Evolutionary conservation across 2,113 vertebrate genomes (phyloP), one percentile per base, ranked within the genome.

Genomic region (Jaculus jaculus): DNA sequence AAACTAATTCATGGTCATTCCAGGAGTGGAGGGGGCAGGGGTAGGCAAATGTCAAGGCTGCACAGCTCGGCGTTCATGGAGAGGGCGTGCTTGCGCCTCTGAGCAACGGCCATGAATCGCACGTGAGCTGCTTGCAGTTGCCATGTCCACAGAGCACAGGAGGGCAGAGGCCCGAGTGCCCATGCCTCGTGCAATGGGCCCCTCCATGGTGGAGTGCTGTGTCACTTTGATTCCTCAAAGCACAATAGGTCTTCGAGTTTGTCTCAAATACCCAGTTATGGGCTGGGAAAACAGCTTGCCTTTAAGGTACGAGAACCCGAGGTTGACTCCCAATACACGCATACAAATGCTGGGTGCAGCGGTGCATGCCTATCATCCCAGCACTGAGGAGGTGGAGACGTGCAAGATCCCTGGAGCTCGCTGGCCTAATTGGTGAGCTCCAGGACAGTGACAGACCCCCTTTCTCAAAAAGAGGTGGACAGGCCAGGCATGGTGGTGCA

Each of bases 181-280:
- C 39, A 21, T 42, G 42, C 61, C 30, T 24, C 32, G 61, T 5
- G 0, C n/a, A 23, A 5, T 23, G 34, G 85, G 9, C 60, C 39
- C 68, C 9, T 72, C n/a, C 26, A 69, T 6, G 16, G 13, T 42
- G 37, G 34, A 65, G 28, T 16, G 61, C 21, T 47, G 16, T 12
- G 30, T 37, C 26, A 37, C 51, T 63, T 3, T 24, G 2, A 9
- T n/a, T 58, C 78, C 26, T 17, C 78, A 73, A 26, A 39, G 26
- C 1, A 21, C 47, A 1, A 1, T 17, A 3, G 1, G 11, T 74
- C 37, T 24, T 37, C 34, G 2, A 0, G 26, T 0, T 0, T 84
- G 42, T 47, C 42, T 47, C 42, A 47, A 47, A 8, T 47, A 47
- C 42, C 42, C 42, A 47, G 42, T 47, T 47, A 47, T 8, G 42